Evolutionary conservation across 1,140 invertebrate genomes (phyloP), one percentile per base, ranked within the genome.

Genomic region (Teleopsis dalmanni): DNA sequence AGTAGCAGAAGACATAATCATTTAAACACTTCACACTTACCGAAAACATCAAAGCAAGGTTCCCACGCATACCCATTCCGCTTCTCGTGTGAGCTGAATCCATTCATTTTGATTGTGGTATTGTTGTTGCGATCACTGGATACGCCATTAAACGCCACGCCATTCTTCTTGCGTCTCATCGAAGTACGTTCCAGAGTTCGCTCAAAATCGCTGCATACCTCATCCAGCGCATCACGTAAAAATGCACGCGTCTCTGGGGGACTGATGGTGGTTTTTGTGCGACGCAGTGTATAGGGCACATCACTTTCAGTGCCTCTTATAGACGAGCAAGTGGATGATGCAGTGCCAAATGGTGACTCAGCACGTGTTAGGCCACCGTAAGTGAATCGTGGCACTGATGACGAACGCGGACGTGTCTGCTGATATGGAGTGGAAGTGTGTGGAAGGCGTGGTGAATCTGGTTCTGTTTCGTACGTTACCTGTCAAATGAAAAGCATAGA

Each of bases 151-250:
- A n/a, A n/a, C n/a, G 13, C 35, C 6, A n/a, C 16, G 25, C 26
- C 29, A 18, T 11, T 14, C 38, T 65, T 67, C n/a, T 62, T 59
- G n/a, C 56, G 50, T 33, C 43, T 59, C 5, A 59, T 50, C 25
- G 65, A 68, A 11, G 80, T 76, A 47, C 77, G 71, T 48, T 78
- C 76, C 50, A 85, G 70, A 13, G 81, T 83, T 38, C 80, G 78
- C 65, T 88, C 84, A 62, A 88, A 88, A 59, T 87, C 84, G n/a
- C 75, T 73, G 38, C 84, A 79, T 13, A 81, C 83, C 62, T 85
- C 81, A 52, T 80, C 75, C 50, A 83, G 73, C 19, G 69, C 71
- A 22, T 73, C 72, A 26, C 64, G 62, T 0, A 70, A 56, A 38
- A 70, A 70, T 47, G 62, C 64, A 4, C 57, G 49, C 18, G 60